phyloP scores from a whole-genome alignment of 2,797 vertebrate species.

The Trichosurus vulpecula region DNA sequence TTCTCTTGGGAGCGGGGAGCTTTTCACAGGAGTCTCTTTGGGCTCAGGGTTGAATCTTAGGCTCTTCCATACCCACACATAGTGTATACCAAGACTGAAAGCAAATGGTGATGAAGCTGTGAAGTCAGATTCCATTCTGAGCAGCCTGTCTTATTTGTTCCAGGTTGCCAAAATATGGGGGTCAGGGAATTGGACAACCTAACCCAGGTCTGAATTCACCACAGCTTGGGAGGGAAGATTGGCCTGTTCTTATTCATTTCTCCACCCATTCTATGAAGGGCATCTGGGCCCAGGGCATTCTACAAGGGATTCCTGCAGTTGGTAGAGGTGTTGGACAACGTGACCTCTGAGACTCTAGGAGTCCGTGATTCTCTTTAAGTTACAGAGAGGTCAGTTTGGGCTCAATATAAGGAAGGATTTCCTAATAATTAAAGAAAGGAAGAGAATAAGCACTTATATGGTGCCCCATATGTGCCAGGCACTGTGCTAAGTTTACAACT shows the following conservation, averaged over 20 bases:
- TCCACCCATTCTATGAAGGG: not conserved
- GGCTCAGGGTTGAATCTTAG: not conserved
- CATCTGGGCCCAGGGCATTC: not conserved
- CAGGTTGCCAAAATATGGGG: not conserved
- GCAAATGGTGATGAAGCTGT: not conserved
- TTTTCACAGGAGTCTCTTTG: not conserved
- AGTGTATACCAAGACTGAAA: not conserved
- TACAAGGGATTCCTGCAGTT: not conserved
- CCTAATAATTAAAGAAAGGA: not conserved
- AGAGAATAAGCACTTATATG: not conserved
- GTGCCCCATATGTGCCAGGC: too few relatives aligned
- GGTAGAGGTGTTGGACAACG: not conserved
- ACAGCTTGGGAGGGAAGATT: not conserved
- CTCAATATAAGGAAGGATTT: not conserved
- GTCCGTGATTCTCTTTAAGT: not conserved
- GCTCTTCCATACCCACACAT: not conserved
- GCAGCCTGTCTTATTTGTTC: not conserved
- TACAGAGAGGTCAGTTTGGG: not conserved
- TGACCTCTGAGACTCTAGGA: not conserved
- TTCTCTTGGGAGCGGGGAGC: not conserved
- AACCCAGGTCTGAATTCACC: not conserved
- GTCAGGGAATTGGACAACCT: not conserved
- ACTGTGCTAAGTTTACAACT: not conserved
- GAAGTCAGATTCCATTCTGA: not conserved
- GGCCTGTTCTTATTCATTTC: not conserved